Conservation (phyloP, 2,113 vertebrate genomes). For the Cromileptes altivelis region DNA sequence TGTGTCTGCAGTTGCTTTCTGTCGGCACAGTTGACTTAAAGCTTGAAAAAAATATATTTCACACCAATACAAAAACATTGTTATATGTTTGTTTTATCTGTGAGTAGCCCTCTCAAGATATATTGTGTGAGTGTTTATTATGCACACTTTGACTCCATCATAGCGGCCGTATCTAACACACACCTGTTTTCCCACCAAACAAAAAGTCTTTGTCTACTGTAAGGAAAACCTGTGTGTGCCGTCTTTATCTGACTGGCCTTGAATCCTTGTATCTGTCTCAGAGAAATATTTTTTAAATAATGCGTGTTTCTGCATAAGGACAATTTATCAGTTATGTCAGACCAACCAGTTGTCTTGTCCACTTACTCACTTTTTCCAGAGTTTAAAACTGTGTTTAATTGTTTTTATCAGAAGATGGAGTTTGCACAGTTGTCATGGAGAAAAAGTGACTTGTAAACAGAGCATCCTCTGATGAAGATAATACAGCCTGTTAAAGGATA, state of each 20-base stretch:
- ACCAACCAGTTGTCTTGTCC: not conserved
- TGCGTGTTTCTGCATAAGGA: not conserved
- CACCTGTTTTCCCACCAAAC: slow-evolving; percentile 50
- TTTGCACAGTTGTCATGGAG: too few relatives aligned
- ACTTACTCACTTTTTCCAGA: too few relatives aligned
- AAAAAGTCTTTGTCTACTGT: slow-evolving; percentile 25
- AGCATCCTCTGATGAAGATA: too few relatives aligned
- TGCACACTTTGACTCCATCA: not conserved
- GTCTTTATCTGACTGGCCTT: slow-evolving; percentile 48
- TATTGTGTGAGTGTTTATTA: not conserved
- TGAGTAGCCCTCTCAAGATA: too few relatives aligned
- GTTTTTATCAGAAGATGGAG: too few relatives aligned
- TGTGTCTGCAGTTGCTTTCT: not conserved
- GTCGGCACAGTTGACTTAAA: too few relatives aligned
- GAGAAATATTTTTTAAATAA: slow-evolving; percentile 19
- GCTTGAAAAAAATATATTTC: too few relatives aligned
- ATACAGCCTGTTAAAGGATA: too few relatives aligned
- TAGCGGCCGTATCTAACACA: not conserved
- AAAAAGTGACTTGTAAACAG: too few relatives aligned
- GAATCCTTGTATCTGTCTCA: slow-evolving; percentile 30
- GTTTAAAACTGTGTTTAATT: too few relatives aligned
- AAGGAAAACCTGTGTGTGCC: not conserved
- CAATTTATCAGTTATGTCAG: not conserved
- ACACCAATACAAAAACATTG: too few relatives aligned
- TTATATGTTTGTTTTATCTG: too few relatives aligned